Evolutionary conservation across 2,113 vertebrate species (phyloP), one percentile per base, ranked within the genome.

Genomic region (Chamaetylas fuelleborni): DNA sequence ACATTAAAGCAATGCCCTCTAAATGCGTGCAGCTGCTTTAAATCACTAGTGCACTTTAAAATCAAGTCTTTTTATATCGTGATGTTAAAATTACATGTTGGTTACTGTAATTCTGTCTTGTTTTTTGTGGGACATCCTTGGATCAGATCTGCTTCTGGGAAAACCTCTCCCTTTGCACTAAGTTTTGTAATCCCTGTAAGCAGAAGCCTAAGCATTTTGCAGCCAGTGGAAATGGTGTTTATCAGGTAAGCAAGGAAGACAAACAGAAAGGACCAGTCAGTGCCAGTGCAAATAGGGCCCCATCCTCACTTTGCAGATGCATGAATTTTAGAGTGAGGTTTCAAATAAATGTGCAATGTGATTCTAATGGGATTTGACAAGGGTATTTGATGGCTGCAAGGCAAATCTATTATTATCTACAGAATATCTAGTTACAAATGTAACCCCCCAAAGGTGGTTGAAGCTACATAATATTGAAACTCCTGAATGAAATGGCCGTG

Each of bases 1-100:
- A 93, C 95, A 80, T 76, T 72, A 94, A 97, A 97, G 95, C 90
- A 67, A 81, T 50, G 60, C 91, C 93, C 87, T 97, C 93, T 96
- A 92, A 97, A 96, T 93, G 70, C 10, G 50, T 86, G 67, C 98
- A 97, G 97, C 97, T 97, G 97, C 96, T 93, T 89, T 53, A 95
- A 94, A 92, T 97, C 97, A 92, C 94, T 88, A 33, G 82, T 94
- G 91, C 34, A 79, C 90, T 97, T 97, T 95, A 93, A 95, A 93
- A 96, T 96, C 64, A 65, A 95, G 89, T 91, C 95, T 97, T 94
- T 94, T 98, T 97, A 94, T 97, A 97, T 96, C 93, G 77, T 96
- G 96, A 97, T 97, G 97, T 97, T 91, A 95, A 98, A 98, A 98
- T 97, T 97, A 97, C 97, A 97, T 81, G 88, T 97, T 97, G 96